Percentiles rank a stretch among this genome's conserved stretches.
These are phyloP conservation scores for Tarsius wallacei DNA, from an alignment of 2,797 vertebrate genomes.

Conservation along the genomic window DNA sequence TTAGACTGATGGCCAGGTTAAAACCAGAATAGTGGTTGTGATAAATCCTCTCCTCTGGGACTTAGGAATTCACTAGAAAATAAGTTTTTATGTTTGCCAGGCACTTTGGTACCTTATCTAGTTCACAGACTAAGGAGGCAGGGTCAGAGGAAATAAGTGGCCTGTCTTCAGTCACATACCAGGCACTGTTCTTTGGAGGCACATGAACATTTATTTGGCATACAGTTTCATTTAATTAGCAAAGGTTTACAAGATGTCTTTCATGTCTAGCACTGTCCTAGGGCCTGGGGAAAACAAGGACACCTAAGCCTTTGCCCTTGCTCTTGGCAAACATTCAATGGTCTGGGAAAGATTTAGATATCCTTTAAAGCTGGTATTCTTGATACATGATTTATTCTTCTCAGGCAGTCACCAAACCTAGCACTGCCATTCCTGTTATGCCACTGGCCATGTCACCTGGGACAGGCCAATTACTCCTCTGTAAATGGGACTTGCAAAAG, in stretches of 20 bases:
- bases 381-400: neutral
- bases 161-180: neutral
- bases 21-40: neutral
- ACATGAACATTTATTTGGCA: neutral
- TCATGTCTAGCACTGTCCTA: neutral
- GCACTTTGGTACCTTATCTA: neutral
- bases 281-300: neutral
- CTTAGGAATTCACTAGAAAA: constrained; percentile 42
- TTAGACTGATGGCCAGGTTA: neutral
- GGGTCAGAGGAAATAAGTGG: neutral
- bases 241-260: neutral
- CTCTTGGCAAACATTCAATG: neutral
- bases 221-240: neutral
- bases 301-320: neutral
- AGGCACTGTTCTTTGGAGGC: neutral
- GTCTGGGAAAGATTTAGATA: neutral
- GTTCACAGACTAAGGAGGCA: neutral
- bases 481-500: neutral
- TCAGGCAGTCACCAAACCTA: neutral
- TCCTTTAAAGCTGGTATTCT: neutral
- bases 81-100: neutral
- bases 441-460: neutral
- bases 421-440: neutral
- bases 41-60: neutral
- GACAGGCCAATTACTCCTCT: neutral